A percentile compares a stretch with the other conserved stretches of the same genome.
Conservation (phyloP, 2,888 invertebrate species). For the Cyclophora albipunctata region DNA sequence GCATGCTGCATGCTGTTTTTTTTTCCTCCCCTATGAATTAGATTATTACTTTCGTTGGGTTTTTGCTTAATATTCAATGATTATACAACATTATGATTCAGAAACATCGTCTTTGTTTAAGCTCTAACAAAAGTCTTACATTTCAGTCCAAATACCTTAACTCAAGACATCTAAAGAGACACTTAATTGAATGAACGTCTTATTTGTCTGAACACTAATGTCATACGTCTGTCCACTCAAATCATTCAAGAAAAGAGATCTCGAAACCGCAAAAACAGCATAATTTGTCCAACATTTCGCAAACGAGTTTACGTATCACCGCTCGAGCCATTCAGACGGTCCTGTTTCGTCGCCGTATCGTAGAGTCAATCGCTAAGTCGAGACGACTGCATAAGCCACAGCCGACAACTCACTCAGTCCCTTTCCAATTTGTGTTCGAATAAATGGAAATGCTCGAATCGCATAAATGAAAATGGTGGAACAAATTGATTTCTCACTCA, state of each 20-base stretch:
- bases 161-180: too few species aligned
- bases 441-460: conserved; percentile 66
- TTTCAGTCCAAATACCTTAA: too few species aligned
- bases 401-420: conserved; percentile 67
- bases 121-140: too few species aligned
- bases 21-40: too few species aligned
- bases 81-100: too few species aligned
- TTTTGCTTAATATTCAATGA: too few species aligned
- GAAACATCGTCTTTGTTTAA: too few species aligned
- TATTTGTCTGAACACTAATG: too few species aligned
- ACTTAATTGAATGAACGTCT: too few species aligned
- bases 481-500: conserved; percentile 73
- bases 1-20: too few species aligned
- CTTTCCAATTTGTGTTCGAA: conserved; percentile 70
- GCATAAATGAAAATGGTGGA: conserved; percentile 70
- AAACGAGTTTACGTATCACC: conserved; percentile 26
- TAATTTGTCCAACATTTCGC: conserved; percentile 18
- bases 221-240: too few species aligned
- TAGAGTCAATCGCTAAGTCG: conserved; percentile 40
- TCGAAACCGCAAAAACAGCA: conserved; percentile 16
- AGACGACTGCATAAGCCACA: conserved; percentile 65
- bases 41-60: too few species aligned
- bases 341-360: conserved; percentile 30
- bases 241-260: not conserved
- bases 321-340: conserved; percentile 28